Conservation (phyloP, 2,888 invertebrate species). For the Bhutanitis thaidina region DNA sequence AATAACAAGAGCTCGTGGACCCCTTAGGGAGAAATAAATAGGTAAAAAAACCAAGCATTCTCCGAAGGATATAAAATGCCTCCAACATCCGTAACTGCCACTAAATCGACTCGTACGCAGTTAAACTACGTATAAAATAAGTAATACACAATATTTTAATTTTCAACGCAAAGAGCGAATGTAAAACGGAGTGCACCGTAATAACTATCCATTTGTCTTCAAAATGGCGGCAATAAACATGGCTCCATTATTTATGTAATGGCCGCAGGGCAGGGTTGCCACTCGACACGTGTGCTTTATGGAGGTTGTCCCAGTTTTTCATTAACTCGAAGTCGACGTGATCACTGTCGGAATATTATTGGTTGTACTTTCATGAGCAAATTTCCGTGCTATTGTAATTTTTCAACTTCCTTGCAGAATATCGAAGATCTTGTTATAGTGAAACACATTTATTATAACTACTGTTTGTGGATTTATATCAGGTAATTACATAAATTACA, state of each 20-base stretch:
- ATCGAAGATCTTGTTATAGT: too few relatives aligned
- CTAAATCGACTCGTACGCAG: conserved; percentile 70
- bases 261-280: conserved; percentile 70
- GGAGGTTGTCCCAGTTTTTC: conserved; percentile 70
- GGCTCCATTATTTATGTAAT: conserved; percentile 78
- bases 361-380: too few relatives aligned
- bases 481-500: too few relatives aligned
- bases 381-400: too few relatives aligned
- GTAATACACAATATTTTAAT: conserved; percentile 78
- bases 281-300: conserved; percentile 71
- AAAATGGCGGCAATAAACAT: conserved; percentile 79
- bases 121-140: conserved; percentile 66
- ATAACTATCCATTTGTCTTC: conserved; percentile 80
- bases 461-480: too few relatives aligned
- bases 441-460: too few relatives aligned
- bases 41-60: conserved; percentile 28
- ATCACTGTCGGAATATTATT: conserved; percentile 26
- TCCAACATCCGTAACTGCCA: conserved; percentile 40
- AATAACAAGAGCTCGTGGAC: conserved; percentile 32
- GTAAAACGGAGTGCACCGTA: conserved; percentile 75
- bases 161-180: conserved; percentile 69
- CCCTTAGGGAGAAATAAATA: conserved; percentile 25
- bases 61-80: conserved; percentile 42
- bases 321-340: conserved; percentile 56
- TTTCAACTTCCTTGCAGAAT: too few relatives aligned